Evolutionary conservation across 2,888 invertebrate genomes (phyloP).

Genomic region (Aphidius colemani): DNA sequence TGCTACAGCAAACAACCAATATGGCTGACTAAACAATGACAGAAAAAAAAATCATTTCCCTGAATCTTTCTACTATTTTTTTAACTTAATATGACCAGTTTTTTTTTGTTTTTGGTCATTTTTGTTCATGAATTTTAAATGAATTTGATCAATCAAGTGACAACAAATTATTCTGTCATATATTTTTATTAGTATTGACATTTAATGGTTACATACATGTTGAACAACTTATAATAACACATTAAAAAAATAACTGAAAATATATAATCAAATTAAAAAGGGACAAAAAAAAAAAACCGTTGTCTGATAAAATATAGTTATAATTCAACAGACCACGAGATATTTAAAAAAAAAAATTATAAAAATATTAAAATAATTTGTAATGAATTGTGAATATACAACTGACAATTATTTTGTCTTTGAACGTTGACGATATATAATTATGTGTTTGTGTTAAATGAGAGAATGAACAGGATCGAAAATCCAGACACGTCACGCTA

Average conservation of each 20-base stretch:
- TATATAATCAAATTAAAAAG: background rate
- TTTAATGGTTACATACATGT: no score
- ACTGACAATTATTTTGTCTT: slow-evolving; percentile 16
- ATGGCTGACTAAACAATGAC: background rate
- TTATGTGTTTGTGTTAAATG: slow-evolving; percentile 13
- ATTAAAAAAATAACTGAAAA: background rate
- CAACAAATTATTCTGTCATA: slow-evolving; percentile 5
- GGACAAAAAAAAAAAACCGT: slow-evolving; percentile 1
- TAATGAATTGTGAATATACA: background rate
- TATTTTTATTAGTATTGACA: no score
- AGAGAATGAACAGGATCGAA: slow-evolving; percentile 23
- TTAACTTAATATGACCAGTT: background rate
- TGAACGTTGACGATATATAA: slow-evolving; percentile 13
- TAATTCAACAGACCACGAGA: background rate
- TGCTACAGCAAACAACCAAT: background rate
- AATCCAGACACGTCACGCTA: slow-evolving; percentile 22
- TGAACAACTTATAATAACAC: background rate
- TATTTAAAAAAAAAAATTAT: slow-evolving; percentile 5
- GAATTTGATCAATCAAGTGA: slow-evolving; percentile 10
- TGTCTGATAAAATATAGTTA: background rate
- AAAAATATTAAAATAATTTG: background rate
- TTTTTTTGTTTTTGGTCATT: background rate
- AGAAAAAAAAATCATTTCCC: background rate
- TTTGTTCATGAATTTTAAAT: slow-evolving; percentile 1
- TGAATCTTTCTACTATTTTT: background rate